A percentile compares a stretch with the other conserved stretches of the same genome.
Conservation (phyloP, 2,888 invertebrate genomes). For the Synanthedon vespiformis region DNA sequence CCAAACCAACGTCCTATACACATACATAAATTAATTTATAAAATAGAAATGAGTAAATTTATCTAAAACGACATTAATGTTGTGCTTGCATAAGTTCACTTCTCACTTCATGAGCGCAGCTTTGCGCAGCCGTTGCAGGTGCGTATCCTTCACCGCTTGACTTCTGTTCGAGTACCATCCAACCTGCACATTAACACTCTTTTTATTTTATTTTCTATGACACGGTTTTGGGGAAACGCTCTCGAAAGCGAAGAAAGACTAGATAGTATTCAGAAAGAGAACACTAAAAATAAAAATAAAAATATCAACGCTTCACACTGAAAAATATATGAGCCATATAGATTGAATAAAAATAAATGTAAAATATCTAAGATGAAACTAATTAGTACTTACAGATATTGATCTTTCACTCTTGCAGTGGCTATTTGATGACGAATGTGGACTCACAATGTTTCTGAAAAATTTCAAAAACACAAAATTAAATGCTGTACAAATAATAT, state of each 20-base stretch:
- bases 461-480: background rate
- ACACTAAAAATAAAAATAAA: no score
- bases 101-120: conserved; percentile 52
- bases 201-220: background rate
- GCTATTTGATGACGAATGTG: conserved; percentile 57
- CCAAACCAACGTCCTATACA: conserved; percentile 3
- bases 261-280: no score
- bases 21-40: background rate
- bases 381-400: conserved; percentile 37
- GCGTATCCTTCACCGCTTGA: conserved; percentile 29
- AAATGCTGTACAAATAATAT: background rate
- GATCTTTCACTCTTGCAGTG: conserved; percentile 59
- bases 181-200: no score
- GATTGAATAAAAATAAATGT: no score
- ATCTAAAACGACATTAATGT: background rate
- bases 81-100: conserved; percentile 1
- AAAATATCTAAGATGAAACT: background rate
- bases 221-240: no score
- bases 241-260: no score
- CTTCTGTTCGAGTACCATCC: conserved; percentile 39
- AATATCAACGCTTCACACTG: no score
- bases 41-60: background rate
- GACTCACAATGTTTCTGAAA: conserved; percentile 60
- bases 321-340: no score
- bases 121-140: conserved; percentile 40